Evolutionary conservation across 2,888 invertebrate genomes (phyloP).

Genomic region (Girardia tigrina): DNA sequence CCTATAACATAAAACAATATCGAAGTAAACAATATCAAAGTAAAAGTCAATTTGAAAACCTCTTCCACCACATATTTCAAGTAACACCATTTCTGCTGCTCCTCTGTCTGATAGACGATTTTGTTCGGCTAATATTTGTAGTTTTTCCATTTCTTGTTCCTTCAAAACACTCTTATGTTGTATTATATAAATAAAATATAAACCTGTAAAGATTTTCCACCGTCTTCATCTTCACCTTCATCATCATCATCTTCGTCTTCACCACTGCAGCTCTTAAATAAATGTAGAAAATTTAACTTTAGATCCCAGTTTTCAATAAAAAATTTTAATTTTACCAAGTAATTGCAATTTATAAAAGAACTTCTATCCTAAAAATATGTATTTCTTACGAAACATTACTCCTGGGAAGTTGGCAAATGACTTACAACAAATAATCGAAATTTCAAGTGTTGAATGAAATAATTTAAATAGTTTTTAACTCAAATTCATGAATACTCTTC

Average conservation of each 20-base stretch:
- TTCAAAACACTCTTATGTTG: slow-evolving; percentile 52
- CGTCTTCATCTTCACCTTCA: slow-evolving; percentile 67
- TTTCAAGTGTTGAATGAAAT: too few species aligned
- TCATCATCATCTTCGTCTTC: slow-evolving; percentile 69
- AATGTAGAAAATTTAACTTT: too few species aligned
- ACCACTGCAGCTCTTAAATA: slow-evolving; percentile 64
- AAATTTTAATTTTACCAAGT: too few species aligned
- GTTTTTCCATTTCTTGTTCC: slow-evolving; percentile 99
- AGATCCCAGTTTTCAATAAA: too few species aligned
- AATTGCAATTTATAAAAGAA: too few species aligned
- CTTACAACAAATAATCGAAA: too few species aligned
- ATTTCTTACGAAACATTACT: too few species aligned
- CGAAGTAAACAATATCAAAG: not conserved
- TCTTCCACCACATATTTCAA: slow-evolving; percentile 85
- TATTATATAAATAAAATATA: not conserved
- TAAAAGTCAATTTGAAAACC: not conserved
- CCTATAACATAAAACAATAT: slow-evolving; percentile 39
- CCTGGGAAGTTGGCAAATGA: too few species aligned
- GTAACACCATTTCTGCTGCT: slow-evolving; percentile 93
- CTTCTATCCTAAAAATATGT: too few species aligned
- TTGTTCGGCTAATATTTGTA: slow-evolving; percentile 93
- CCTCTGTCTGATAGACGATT: slow-evolving; percentile 84
- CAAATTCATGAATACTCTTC: too few species aligned
- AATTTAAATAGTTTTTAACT: too few species aligned
- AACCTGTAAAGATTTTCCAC: slow-evolving; percentile 41